Conservation (phyloP, 2,797 vertebrate species). For the Natrix natrix region DNA sequence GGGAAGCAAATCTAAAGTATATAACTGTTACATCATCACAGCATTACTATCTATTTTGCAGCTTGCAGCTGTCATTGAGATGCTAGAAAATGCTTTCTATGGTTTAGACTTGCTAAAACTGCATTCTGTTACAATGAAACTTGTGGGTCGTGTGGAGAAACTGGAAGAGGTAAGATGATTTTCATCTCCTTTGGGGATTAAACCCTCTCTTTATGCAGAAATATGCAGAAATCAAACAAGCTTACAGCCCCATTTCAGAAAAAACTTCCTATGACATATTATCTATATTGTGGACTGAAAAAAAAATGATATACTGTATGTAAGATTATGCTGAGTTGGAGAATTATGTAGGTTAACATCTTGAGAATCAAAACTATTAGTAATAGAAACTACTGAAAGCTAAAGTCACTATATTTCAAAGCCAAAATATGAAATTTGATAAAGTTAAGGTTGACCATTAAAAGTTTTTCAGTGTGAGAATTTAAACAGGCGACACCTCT, state of each 20-base stretch:
- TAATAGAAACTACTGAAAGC: background rate
- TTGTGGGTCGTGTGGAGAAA: conserved; percentile 84
- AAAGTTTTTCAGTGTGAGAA: background rate
- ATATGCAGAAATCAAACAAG: background rate
- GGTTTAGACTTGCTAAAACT: conserved; percentile 93
- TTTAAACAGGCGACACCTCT: background rate
- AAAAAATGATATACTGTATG: background rate
- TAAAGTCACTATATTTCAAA: background rate
- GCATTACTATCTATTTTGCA: conserved; percentile 63
- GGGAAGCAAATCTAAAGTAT: background rate
- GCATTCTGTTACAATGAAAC: conserved; percentile 86
- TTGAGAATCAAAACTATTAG: background rate
- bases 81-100: conserved; percentile 91
- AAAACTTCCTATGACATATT: background rate
- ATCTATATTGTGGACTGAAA: background rate
- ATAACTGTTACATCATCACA: background rate
- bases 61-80: conserved; percentile 86
- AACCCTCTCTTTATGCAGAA: background rate
- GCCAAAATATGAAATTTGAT: background rate
- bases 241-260: background rate
- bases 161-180: conserved; percentile 85
- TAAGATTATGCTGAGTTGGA: background rate
- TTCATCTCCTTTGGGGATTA: background rate
- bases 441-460: background rate
- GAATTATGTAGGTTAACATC: background rate